phyloP scores from a whole-genome alignment of 2,888 invertebrate species.

The Phengaris arion region DNA sequence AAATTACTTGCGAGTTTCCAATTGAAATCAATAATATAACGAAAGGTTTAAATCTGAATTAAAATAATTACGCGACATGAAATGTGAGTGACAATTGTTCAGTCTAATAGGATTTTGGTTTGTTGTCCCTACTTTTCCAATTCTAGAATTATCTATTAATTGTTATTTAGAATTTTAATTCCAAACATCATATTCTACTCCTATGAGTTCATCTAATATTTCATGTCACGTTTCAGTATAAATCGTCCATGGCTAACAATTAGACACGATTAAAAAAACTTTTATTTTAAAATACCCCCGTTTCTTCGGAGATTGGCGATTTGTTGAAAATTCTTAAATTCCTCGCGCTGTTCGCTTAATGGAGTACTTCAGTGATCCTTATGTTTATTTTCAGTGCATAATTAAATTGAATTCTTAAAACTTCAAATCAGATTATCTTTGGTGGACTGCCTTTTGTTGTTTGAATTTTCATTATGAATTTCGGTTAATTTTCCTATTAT shows the following conservation, averaged over 20 bases:
- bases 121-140: too few species aligned
- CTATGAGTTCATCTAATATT: conserved; percentile 31
- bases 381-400: conserved; percentile 65
- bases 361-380: conserved; percentile 54
- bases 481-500: conserved; percentile 31
- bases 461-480: conserved; percentile 47
- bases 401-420: conserved; percentile 58
- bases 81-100: too few species aligned
- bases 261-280: conserved; percentile 65
- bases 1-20: too few species aligned
- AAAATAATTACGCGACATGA: too few species aligned
- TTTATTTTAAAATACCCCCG: conserved; percentile 59
- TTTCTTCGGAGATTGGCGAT: conserved; percentile 64
- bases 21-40: too few species aligned
- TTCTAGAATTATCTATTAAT: too few species aligned
- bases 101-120: too few species aligned
- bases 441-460: conserved; percentile 45
- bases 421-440: conserved; percentile 52
- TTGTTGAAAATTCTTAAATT: conserved; percentile 70
- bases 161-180: too few species aligned
- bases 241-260: conserved; percentile 58
- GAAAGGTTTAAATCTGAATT: too few species aligned
- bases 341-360: conserved; percentile 68
- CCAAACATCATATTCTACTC: neutral
- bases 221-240: conserved; percentile 48